Evolutionary conservation across 2,888 invertebrate species (phyloP).

Genomic region (Stenurella melanura): DNA sequence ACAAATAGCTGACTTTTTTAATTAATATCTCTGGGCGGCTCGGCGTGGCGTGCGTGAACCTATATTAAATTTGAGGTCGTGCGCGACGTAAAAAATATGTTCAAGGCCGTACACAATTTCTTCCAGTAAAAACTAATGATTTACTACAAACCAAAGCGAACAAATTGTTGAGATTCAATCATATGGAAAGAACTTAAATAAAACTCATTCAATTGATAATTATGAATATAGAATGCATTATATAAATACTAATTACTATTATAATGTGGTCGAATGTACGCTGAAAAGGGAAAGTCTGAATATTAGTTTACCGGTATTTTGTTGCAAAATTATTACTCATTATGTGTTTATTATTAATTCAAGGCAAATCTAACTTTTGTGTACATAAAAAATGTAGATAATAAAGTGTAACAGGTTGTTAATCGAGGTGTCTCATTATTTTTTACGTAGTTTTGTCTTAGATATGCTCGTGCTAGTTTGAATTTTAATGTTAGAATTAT

Average conservation of each 20-base stretch:
- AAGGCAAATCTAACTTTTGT: neutral
- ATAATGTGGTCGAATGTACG: neutral
- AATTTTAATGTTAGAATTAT: too few relatives aligned
- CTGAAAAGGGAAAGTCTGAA: neutral
- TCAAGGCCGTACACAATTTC: neutral
- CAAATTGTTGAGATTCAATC: neutral
- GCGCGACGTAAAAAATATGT: too few relatives aligned
- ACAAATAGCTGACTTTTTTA: too few relatives aligned
- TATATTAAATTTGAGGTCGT: too few relatives aligned
- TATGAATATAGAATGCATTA: neutral
- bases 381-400: too few relatives aligned
- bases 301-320: neutral
- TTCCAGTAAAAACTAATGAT: neutral
- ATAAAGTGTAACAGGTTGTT: too few relatives aligned
- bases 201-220: neutral
- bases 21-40: too few relatives aligned
- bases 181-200: neutral
- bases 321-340: conserved; percentile 5
- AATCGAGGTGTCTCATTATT: too few relatives aligned
- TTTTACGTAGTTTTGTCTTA: too few relatives aligned
- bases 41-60: too few relatives aligned
- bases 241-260: neutral
- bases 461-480: too few relatives aligned
- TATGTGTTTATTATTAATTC: neutral
- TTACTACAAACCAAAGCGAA: neutral